Base-by-base conservation (phyloP, 2,113 vertebrate genomes). In the Epinephelus cyanopodus region DNA sequence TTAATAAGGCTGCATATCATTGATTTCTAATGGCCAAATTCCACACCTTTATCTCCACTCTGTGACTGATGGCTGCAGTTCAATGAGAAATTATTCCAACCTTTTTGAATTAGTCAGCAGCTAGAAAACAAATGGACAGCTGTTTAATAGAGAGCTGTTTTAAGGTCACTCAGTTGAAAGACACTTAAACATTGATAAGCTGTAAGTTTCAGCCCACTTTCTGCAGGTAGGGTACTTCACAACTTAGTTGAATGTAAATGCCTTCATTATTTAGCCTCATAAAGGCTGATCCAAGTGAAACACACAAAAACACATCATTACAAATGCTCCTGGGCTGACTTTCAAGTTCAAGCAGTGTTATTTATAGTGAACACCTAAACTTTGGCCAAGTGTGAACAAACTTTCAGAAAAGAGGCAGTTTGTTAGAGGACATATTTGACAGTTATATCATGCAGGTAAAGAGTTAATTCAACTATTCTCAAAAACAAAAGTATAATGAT, bases 1-100 rank as follows among this genome's bases (percentile, higher is more conserved):
- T 70, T 74, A 68, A 76, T 58, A 53, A 63, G 42, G 67, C 48
- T 61, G 74, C 54, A 13, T 75, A 48, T 57, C 48, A 70, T 82
- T 23, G 64, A 74, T 82, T 81, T 47, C 53, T 60, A 81, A 74
- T 33, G 42, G 52, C 63, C 60, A 56, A 21, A 56, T 23, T 56
- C n/a, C 54, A 56, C 54, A 56, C 11, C 54, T 25, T 56, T 23
- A 56, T 56, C n/a, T 56, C 54, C 54, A 14, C 5, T 56, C n/a
- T 23, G 53, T 52, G 50, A 56, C 53, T 23, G n/a, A 56, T 56
- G 54, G 54, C 54, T 10, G 5, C 54, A 56, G n/a, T 56, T 23
- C 4, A 25, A 2, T 56, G 54, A 14, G 21, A 56, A 23, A 56
- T 18, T 18, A 53, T 53, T 53, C 50, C 50, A 53, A 53, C 50